Evolutionary conservation across 2,888 invertebrate genomes (phyloP).

Genomic region (Epirrhoe alternata): DNA sequence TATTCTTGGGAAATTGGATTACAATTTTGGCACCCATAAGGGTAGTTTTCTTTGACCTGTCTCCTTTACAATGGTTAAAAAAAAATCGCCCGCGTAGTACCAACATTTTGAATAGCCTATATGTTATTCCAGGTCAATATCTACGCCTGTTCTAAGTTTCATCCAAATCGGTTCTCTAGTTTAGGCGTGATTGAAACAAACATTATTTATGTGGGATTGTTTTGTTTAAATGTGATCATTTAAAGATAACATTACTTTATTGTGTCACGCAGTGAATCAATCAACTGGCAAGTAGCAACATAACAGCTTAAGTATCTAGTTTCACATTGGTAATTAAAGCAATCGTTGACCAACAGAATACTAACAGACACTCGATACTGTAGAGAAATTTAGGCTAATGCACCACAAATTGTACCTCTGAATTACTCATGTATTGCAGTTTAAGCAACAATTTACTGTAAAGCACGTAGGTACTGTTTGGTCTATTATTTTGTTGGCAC

Average conservation of each 20-base stretch:
- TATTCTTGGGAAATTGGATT: neutral
- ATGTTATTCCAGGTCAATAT: too few relatives aligned
- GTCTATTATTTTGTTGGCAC: neutral
- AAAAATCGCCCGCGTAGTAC: too few relatives aligned
- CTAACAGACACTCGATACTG: slow-evolving; percentile 37
- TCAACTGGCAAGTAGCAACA: slow-evolving; percentile 14
- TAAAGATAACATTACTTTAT: slow-evolving; percentile 26
- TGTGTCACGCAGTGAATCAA: slow-evolving; percentile 29
- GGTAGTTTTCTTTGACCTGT: neutral
- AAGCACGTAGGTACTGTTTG: neutral
- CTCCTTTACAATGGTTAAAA: neutral
- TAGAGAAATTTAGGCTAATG: slow-evolving; percentile 49
- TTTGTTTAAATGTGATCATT: neutral
- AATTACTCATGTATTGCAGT: slow-evolving; percentile 14
- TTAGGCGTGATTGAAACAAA: too few relatives aligned
- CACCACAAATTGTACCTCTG: slow-evolving; percentile 37
- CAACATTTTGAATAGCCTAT: too few relatives aligned
- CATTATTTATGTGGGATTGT: neutral
- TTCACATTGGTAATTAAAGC: slow-evolving; percentile 36
- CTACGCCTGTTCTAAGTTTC: too few relatives aligned
- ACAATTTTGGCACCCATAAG: neutral
- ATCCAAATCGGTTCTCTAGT: too few relatives aligned
- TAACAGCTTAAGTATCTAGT: slow-evolving; percentile 30
- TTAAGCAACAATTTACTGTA: slow-evolving; percentile 6
- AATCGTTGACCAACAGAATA: slow-evolving; percentile 31